A percentile compares a stretch with the other conserved stretches of the same genome.
These are phyloP conservation scores for Tragelaphus scriptus DNA, from an alignment of 2,113 vertebrate species.

Conservation along the genomic window DNA sequence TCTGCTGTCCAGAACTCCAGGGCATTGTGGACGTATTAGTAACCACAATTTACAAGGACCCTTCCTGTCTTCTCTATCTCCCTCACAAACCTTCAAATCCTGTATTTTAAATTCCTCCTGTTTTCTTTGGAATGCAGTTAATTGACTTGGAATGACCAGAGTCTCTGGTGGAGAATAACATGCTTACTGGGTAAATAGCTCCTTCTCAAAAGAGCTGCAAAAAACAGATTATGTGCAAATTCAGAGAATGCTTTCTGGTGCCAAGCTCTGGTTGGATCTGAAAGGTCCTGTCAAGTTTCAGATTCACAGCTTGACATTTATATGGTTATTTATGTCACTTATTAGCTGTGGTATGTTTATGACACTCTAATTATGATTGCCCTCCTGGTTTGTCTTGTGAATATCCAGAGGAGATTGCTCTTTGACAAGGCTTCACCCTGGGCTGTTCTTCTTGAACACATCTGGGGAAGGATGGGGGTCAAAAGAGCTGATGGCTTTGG, in stretches of 20 bases:
- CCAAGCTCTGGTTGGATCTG: constrained; percentile 51
- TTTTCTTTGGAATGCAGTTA: constrained; percentile 78
- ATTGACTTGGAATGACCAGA: constrained; percentile 75
- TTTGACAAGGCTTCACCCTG: background rate
- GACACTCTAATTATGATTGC: constrained; percentile 55
- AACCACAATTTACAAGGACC: constrained; percentile 64
- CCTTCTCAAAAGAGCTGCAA: constrained; percentile 69
- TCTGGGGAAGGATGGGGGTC: background rate
- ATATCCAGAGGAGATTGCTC: background rate
- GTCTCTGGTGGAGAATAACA: constrained; percentile 78
- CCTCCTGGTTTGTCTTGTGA: constrained; percentile 6
- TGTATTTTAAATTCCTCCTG: constrained; percentile 67
- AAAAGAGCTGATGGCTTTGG: background rate
- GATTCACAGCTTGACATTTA: constrained; percentile 46
- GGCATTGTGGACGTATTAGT: constrained; percentile 38
- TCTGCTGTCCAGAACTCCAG: constrained; percentile 50
- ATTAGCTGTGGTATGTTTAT: constrained; percentile 59
- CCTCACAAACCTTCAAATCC: constrained; percentile 44
- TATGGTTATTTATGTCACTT: constrained; percentile 64
- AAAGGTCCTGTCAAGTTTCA: constrained; percentile 53
- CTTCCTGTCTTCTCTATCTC: constrained; percentile 51
- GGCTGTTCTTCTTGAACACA: background rate
- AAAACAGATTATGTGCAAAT: constrained; percentile 71
- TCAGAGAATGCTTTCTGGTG: constrained; percentile 64
- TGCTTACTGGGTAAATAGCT: constrained; percentile 71